These are phyloP conservation scores for Triops cancriformis DNA, from an alignment of 1,140 invertebrate species.

Conservation along the genomic window DNA sequence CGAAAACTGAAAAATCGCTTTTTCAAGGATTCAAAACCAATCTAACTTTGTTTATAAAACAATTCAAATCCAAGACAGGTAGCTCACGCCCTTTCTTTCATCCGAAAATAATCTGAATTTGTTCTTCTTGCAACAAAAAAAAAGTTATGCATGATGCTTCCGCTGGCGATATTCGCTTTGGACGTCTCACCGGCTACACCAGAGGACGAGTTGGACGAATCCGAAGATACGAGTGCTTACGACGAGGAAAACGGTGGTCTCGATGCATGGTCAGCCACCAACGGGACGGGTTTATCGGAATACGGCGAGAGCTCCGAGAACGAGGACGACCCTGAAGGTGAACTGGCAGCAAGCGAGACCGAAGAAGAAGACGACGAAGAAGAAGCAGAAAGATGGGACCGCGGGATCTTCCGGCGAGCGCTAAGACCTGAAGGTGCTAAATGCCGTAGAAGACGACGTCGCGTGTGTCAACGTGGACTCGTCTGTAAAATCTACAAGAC, in stretches of 20 bases:
- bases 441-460: not conserved
- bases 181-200: not conserved
- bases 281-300: not conserved
- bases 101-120: too few species aligned
- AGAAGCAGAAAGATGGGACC: not conserved
- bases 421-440: not conserved
- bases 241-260: not conserved
- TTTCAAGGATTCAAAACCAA: too few species aligned
- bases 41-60: too few species aligned
- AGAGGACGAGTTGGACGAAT: not conserved
- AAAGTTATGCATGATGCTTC: not conserved
- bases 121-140: too few species aligned
- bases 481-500: not conserved
- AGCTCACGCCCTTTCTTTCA: too few species aligned
- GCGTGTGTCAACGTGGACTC: not conserved
- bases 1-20: too few species aligned
- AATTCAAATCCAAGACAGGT: too few species aligned
- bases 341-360: not conserved
- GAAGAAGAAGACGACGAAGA: not conserved
- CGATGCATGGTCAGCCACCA: not conserved
- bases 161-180: not conserved
- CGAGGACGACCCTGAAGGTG: not conserved
- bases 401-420: not conserved
- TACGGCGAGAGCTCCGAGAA: not conserved
- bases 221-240: not conserved